Base-by-base conservation (phyloP, 2,113 vertebrate species). In the Gasterosteus nipponicus region DNA sequence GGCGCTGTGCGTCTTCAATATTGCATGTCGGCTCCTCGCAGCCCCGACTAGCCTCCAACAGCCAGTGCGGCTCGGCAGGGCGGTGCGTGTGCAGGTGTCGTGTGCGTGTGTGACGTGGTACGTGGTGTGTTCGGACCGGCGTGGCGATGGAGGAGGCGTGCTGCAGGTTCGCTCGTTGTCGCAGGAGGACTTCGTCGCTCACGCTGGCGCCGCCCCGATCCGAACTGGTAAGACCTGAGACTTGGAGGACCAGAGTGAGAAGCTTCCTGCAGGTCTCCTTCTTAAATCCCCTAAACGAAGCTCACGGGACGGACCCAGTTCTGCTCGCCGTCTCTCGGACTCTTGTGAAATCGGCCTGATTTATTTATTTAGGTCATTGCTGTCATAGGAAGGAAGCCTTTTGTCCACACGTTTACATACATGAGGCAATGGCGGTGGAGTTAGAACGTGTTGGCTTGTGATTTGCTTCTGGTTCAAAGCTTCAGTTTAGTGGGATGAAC, bases 1-100 rank as follows among this genome's bases (percentile, higher is more conserved):
- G 82, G 49, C 54, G 53, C 86, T 85, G 65, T 22, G 14, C 0
- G 7, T 92, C 69, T 87, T 92, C 81, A 92, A 93, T 91, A 90
- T 92, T 93, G 71, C 85, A 92, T 92, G 85, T 81, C 49, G 70
- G 62, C 62, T 86, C 69, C 38, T 49, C 5, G 26, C 44, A 56
- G 79, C 66, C 57, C 54, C 77, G 31, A 39, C 62, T 29, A 26
- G 75, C 54, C 39, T 12, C 53, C 51, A 11, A 6, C 53, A 49
- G 64, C 46, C 63, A 68, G 0, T 68, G 80, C 39, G 71, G 57
- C 53, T 72, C 31, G n/a, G 39, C n/a, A 39, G 3, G 22, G 41
- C 53, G 51, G 66, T 35, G 73, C 9, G 0, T 56, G 19, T 60
- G 11, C 42, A 59, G 33, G 33, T 3, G 5, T 26, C 33, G 33